Base-by-base conservation (phyloP, 2,888 invertebrate species). In the Colletes collaris region DNA sequence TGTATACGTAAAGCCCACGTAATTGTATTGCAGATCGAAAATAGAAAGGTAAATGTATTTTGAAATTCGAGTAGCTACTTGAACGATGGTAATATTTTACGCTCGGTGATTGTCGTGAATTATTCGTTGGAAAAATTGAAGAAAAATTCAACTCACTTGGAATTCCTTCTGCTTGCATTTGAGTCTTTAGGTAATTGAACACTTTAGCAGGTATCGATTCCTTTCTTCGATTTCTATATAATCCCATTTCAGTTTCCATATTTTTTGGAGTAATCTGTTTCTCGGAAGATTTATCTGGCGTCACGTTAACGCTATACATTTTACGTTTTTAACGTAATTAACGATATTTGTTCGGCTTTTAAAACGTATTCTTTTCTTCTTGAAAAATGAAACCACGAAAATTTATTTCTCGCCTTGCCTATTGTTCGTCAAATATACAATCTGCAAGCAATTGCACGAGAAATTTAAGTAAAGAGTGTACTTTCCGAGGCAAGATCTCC, bases 221-320 rank as follows among this genome's bases (percentile, higher is more conserved):
- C 56, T 90, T 88, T 19, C 85, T 86, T 13, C 87, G 85, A 50
- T 83, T 77, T 50, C 84, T 90, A 65, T 90, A 92, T 27, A 89
- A 76, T n/a, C 68, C 66, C 63, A 90, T 85, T 69, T 91, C 91
- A 35, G 82, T 88, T 4, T 90, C 91, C 6, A 88, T 82, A 73
- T 79, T 86, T 52, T 85, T 83, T 10, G 92, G 89, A 19, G 88
- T 83, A 27, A 86, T 84, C 8, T 89, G 85, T 40, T 87, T 84
- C 0, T 88, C 89, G 19, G 88, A 85, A 37, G 90, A 89, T 78
- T 87, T 85, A 65, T 90, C 89, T 0, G 90, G 87, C 46, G 92
- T 89, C 62, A 91, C 91, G 68, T 92, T 92, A 66, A 92, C 92
- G 63, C 88, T 91, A 72, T 92, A 92, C 92, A 92, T 92, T 64